These are phyloP conservation scores for Siphonodentalium dalli DNA, from an alignment of 2,888 invertebrate species.

Conservation along the genomic window DNA sequence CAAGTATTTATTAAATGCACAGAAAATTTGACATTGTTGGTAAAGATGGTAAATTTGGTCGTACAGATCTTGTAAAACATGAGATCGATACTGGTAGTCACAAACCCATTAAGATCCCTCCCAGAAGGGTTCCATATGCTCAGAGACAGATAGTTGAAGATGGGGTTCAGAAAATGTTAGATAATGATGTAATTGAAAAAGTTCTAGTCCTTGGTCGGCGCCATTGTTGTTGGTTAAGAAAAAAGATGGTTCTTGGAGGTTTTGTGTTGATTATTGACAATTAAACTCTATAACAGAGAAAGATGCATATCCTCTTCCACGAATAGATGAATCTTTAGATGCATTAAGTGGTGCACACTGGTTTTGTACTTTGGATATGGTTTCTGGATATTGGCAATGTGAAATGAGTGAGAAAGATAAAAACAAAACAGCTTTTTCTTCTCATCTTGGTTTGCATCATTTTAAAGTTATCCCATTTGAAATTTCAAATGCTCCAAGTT, in stretches of 20 bases:
- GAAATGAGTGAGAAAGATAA: neutral
- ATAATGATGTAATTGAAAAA: too few relatives aligned
- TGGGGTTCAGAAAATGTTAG: too few relatives aligned
- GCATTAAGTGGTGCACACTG: neutral
- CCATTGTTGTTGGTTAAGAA: neutral
- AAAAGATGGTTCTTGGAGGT: neutral
- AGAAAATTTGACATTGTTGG: too few relatives aligned
- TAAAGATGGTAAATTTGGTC: too few relatives aligned
- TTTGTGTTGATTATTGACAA: conserved; percentile 6
- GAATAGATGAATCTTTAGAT: conserved; percentile 1
- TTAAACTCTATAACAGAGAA: neutral
- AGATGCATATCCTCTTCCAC: conserved; percentile 1
- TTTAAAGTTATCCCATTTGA: too few relatives aligned
- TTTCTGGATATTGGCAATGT: neutral
- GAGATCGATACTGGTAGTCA: too few relatives aligned
- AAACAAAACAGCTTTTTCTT: conserved; percentile 1
- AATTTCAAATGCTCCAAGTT: too few relatives aligned
- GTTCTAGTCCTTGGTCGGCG: neutral
- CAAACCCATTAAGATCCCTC: too few relatives aligned
- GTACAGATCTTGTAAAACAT: too few relatives aligned
- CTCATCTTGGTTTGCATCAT: conserved; percentile 13
- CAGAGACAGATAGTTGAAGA: too few relatives aligned
- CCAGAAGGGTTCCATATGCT: too few relatives aligned
- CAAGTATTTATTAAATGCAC: too few relatives aligned
- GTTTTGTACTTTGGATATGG: conserved; percentile 2